Conservation (phyloP, 2,888 invertebrate species). For the Harpalus rufipes region DNA sequence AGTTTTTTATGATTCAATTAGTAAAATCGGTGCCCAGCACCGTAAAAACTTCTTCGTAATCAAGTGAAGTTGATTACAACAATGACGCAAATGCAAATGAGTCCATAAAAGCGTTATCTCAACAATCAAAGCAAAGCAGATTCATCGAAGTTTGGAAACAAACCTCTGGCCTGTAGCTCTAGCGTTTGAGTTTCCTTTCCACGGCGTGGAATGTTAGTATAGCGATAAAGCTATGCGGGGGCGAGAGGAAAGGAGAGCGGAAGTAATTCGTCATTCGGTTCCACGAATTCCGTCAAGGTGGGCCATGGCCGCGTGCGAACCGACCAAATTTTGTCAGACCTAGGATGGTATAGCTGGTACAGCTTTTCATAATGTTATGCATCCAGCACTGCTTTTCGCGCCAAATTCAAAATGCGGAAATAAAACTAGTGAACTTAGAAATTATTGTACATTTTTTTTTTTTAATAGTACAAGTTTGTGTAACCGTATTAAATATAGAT, state of each 20-base stretch:
- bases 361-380: constrained; percentile 13
- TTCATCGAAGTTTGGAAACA: constrained; percentile 33
- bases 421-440: no score
- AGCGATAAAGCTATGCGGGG: constrained; percentile 17
- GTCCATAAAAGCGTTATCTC: neutral
- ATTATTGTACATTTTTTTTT: no score
- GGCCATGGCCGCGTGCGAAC: constrained; percentile 46
- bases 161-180: neutral
- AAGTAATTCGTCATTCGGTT: constrained; percentile 62
- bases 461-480: no score
- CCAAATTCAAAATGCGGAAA: neutral
- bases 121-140: constrained; percentile 4
- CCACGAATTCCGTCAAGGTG: constrained; percentile 59
- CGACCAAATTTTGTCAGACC: constrained; percentile 34
- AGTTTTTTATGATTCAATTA: neutral
- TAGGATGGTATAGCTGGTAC: neutral
- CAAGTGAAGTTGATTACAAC: constrained; percentile 29
- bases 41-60: neutral
- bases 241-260: constrained; percentile 24
- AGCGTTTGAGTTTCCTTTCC: constrained; percentile 19
- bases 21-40: neutral
- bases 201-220: constrained; percentile 13
- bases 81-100: constrained; percentile 18
- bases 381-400: neutral
- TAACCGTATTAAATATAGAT: no score